Conservation (phyloP, 2,797 vertebrate species). For the Coregonus ussuriensis region DNA sequence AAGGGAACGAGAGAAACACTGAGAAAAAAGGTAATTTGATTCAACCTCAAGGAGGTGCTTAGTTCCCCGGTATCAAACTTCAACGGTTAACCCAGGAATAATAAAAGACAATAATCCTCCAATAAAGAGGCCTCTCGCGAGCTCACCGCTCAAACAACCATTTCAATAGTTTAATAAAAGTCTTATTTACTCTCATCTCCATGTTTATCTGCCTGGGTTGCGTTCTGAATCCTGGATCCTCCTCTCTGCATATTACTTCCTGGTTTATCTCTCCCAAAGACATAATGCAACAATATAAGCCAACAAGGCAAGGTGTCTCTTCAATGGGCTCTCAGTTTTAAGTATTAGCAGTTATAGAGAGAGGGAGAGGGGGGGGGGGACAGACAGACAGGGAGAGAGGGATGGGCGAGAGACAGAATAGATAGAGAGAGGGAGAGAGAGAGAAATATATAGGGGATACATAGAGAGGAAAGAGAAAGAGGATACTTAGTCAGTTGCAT, state of each 20-base stretch:
- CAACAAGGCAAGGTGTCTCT: constrained; percentile 43
- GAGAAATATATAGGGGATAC: no score
- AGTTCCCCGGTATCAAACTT: constrained; percentile 28
- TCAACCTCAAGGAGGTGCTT: constrained; percentile 37
- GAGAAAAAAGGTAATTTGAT: constrained; percentile 40
- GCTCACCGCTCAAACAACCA: constrained; percentile 20
- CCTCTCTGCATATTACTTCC: constrained; percentile 44
- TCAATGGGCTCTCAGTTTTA: constrained; percentile 48
- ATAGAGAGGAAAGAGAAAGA: no score
- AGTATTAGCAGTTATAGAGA: constrained; percentile 49
- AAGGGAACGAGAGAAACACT: constrained; percentile 24
- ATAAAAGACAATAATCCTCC: constrained; percentile 40
- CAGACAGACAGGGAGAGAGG: no score
- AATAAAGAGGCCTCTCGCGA: constrained; percentile 19
- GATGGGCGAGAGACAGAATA: no score
- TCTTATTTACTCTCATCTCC: constrained; percentile 35
- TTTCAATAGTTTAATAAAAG: constrained; percentile 46
- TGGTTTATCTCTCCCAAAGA: constrained; percentile 50
- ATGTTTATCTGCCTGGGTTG: constrained; percentile 54
- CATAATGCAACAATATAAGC: constrained; percentile 55
- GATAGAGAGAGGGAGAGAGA: no score
- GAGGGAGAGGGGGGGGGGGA: background rate
- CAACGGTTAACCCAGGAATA: constrained; percentile 35
- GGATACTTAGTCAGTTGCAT: no score
- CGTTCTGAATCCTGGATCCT: constrained; percentile 44